phyloP scores from a whole-genome alignment of 2,888 invertebrate species.

The Micropterix aruncella region DNA sequence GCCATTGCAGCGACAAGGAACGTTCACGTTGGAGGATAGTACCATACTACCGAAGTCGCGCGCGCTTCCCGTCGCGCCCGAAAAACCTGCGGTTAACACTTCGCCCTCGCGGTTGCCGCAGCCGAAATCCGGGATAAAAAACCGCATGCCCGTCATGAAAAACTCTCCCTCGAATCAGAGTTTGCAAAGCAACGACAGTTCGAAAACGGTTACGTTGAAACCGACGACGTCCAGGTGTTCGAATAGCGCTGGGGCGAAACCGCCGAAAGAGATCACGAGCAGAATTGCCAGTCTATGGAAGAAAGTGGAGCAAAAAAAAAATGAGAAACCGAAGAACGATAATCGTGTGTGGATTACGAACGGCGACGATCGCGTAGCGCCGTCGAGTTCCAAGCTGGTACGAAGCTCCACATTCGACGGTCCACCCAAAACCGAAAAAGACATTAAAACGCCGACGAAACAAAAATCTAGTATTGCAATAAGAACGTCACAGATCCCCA shows the following conservation, averaged over 20 bases:
- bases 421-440: constrained; percentile 23
- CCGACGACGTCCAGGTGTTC: constrained; percentile 28
- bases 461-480: constrained; percentile 35
- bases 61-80: constrained; percentile 18
- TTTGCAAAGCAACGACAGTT: constrained; percentile 37
- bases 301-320: constrained; percentile 55
- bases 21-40: constrained; percentile 79
- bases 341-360: constrained; percentile 44
- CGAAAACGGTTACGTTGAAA: constrained; percentile 28
- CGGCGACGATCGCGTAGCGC: constrained; percentile 7
- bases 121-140: constrained; percentile 17
- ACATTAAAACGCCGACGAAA: constrained; percentile 25
- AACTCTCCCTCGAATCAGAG: constrained; percentile 41
- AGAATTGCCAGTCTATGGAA: constrained; percentile 74
- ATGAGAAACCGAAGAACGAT: constrained; percentile 41
- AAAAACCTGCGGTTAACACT: constrained; percentile 21
- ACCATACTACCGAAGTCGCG: constrained; percentile 23
- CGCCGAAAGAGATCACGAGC: constrained; percentile 53
- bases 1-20: constrained; percentile 69
- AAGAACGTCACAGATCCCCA: constrained; percentile 25
- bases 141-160: constrained; percentile 23
- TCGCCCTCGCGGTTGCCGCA: constrained; percentile 34
- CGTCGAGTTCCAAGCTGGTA: constrained; percentile 29
- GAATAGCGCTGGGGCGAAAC: constrained; percentile 36
- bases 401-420: constrained; percentile 55